Evolutionary conservation across 1,140 invertebrate species (phyloP).

Genomic region (Ctenoplectra terminalis): DNA sequence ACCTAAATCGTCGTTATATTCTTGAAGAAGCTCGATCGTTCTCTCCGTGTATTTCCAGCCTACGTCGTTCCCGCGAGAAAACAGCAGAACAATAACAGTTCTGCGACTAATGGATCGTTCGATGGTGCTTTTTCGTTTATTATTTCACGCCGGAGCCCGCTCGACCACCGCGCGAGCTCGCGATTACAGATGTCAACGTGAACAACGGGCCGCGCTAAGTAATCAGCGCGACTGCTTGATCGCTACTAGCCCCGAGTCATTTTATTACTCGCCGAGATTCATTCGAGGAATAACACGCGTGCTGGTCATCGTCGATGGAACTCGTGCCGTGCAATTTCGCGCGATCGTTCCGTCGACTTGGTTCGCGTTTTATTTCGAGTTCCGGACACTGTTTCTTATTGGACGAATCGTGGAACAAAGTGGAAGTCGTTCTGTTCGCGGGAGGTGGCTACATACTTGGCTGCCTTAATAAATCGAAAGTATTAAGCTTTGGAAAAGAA

Average conservation of each 20-base stretch:
- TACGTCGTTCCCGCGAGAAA: not conserved
- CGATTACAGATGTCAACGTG: constrained; percentile 20
- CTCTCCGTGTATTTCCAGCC: not conserved
- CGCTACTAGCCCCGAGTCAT: not conserved
- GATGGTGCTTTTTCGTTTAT: not conserved
- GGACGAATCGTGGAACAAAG: not conserved
- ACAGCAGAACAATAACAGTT: not conserved
- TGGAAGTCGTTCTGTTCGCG: not conserved
- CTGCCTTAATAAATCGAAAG: constrained; percentile 1
- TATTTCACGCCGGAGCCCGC: not conserved
- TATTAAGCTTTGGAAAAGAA: too few species aligned
- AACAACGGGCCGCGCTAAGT: not conserved
- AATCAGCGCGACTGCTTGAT: constrained; percentile 22
- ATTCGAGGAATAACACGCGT: constrained; percentile 13
- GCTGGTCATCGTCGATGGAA: not conserved
- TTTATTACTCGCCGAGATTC: constrained; percentile 34
- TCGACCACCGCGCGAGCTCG: not conserved
- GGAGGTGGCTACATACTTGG: not conserved
- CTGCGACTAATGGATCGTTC: not conserved
- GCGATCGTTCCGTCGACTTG: not conserved
- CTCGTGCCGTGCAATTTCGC: not conserved
- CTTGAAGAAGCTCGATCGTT: not conserved
- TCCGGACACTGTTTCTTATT: not conserved
- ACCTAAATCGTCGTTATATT: not conserved
- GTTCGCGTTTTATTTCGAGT: not conserved